A percentile compares a stretch with the other conserved stretches of the same genome.
These are phyloP conservation scores for Platanista minor DNA, from an alignment of 2,113 vertebrate genomes.

Conservation along the genomic window DNA sequence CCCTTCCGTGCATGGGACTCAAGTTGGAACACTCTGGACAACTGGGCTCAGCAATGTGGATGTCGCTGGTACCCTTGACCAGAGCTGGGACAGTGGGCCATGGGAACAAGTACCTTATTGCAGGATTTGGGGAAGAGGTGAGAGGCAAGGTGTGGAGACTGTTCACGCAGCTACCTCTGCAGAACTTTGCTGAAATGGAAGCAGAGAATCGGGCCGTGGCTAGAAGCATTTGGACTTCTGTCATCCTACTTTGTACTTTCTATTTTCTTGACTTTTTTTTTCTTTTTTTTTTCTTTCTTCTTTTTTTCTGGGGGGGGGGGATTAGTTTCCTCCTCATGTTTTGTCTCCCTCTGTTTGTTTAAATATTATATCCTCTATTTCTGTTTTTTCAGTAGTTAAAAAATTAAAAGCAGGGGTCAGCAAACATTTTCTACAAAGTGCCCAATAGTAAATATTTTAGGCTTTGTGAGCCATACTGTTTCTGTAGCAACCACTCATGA, in stretches of 20 bases:
- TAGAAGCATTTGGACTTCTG: not conserved
- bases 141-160: fast-evolving
- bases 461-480: fast-evolving
- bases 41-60: not conserved
- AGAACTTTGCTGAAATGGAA: not conserved
- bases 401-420: not conserved
- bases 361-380: not conserved
- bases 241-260: not conserved
- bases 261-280: not conserved
- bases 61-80: not conserved
- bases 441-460: not conserved
- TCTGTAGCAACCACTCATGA: not conserved
- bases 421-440: not conserved
- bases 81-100: not conserved
- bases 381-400: not conserved
- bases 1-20: fast-evolving
- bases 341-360: not conserved
- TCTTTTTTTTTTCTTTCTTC: not conserved
- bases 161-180: fast-evolving
- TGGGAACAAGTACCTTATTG: fast-evolving
- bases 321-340: not conserved
- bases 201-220: not conserved
- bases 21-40: not conserved
- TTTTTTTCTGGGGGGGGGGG: not conserved
- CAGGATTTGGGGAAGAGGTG: not conserved